Conservation (phyloP, 2,888 invertebrate genomes). For the Platycheirus rosarum region DNA sequence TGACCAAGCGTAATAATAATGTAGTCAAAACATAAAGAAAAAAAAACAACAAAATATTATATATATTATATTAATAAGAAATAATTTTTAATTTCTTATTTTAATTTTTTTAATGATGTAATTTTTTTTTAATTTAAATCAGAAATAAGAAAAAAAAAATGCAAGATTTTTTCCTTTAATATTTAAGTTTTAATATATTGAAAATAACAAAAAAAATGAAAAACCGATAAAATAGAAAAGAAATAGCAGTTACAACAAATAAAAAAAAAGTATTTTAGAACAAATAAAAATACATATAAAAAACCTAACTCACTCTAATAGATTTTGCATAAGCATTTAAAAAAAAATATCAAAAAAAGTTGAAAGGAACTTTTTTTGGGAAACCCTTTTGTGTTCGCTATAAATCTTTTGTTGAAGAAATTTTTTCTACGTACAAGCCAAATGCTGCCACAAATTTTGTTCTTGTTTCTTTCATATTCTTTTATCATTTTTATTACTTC, state of each 20-base stretch:
- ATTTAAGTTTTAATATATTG: slow-evolving; percentile 78
- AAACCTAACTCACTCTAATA: slow-evolving; percentile 61
- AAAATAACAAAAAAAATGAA: slow-evolving; percentile 73
- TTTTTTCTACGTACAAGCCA: slow-evolving; percentile 38
- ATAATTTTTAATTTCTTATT: slow-evolving; percentile 82
- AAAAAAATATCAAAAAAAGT: slow-evolving; percentile 45
- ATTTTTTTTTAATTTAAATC: slow-evolving; percentile 80
- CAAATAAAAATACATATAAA: slow-evolving; percentile 68
- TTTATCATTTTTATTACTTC: slow-evolving; percentile 16
- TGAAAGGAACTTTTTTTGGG: slow-evolving; percentile 33
- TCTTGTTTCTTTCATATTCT: slow-evolving; percentile 30
- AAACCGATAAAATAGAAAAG: slow-evolving; percentile 72
- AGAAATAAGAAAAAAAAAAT: slow-evolving; percentile 78
- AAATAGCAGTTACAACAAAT: slow-evolving; percentile 70
- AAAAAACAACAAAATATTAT: slow-evolving; percentile 77
- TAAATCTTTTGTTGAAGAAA: slow-evolving; percentile 39
- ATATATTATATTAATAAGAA: slow-evolving; percentile 81
- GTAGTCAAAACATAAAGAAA: slow-evolving; percentile 79
- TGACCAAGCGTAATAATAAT: slow-evolving; percentile 82
- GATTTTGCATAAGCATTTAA: slow-evolving; percentile 56
- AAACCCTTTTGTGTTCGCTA: slow-evolving; percentile 51
- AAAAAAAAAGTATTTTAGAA: slow-evolving; percentile 72
- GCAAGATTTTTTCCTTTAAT: slow-evolving; percentile 77
- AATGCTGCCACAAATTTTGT: slow-evolving; percentile 60
- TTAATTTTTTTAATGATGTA: slow-evolving; percentile 81